A percentile compares a stretch with the other conserved stretches of the same genome.
Conservation (phyloP, 2,888 invertebrate species). For the Parnassius smintheus region DNA sequence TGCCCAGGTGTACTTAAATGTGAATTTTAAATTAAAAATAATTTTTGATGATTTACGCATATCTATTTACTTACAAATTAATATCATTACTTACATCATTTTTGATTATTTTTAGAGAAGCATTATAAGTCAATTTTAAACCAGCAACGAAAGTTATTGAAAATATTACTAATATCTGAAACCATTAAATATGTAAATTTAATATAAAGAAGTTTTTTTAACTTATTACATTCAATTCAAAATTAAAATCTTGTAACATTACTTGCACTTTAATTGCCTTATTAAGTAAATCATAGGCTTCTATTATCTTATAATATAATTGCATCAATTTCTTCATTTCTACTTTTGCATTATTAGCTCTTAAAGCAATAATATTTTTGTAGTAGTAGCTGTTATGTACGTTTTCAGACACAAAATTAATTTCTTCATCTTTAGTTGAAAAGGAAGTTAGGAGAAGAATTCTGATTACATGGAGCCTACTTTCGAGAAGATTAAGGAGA, state of each 20-base stretch:
- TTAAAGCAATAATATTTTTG: conserved; percentile 9
- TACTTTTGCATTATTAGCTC: conserved; percentile 6
- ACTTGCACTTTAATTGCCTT: conserved; percentile 36
- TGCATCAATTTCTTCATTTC: conserved; percentile 28
- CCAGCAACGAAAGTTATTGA: conserved; percentile 46
- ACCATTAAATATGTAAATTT: conserved; percentile 22
- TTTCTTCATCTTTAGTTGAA: conserved; percentile 7
- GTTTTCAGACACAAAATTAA: conserved; percentile 9
- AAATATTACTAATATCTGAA: conserved; percentile 55
- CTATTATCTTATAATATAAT: conserved; percentile 32
- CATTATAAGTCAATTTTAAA: conserved; percentile 43
- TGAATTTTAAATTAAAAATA: background rate
- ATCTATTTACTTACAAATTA: background rate
- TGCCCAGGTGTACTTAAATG: conserved; percentile 6
- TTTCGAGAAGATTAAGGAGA: conserved; percentile 27
- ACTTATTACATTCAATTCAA: background rate
- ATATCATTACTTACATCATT: conserved; percentile 43
- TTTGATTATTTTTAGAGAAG: conserved; percentile 44
- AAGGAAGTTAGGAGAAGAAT: conserved; percentile 24
- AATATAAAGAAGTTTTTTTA: background rate
- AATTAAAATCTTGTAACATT: background rate
- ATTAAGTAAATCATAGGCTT: conserved; percentile 32
- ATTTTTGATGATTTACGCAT: background rate
- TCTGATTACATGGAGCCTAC: conserved; percentile 26
- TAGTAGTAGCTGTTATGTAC: conserved; percentile 9